phyloP scores from a whole-genome alignment of 2,888 invertebrate species.

The Microplitis manilae region DNA sequence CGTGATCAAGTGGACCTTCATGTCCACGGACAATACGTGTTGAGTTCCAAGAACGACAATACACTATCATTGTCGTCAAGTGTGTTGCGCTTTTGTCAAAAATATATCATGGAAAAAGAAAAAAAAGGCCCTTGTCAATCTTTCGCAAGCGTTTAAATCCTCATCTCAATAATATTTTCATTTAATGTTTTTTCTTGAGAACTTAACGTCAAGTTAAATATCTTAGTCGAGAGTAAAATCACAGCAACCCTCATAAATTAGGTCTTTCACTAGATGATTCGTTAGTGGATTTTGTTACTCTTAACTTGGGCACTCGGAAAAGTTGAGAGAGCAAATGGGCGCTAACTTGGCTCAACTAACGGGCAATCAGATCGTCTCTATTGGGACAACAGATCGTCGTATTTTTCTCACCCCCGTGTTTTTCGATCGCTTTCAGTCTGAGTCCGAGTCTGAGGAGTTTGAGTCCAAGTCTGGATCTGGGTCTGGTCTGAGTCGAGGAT shows the following conservation, averaged over 20 bases:
- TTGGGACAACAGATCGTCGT: constrained; percentile 65
- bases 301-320: background rate
- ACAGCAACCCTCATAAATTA: no score
- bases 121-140: background rate
- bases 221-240: no score
- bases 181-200: background rate
- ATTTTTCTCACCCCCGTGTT: constrained; percentile 32
- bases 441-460: constrained; percentile 30
- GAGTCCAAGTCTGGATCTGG: no score
- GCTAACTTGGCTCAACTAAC: constrained; percentile 60
- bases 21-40: constrained; percentile 68
- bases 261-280: constrained; percentile 19
- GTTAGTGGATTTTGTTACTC: constrained; percentile 9
- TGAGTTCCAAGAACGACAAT: constrained; percentile 65
- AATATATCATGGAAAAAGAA: constrained; percentile 17
- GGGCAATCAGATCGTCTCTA: constrained; percentile 70
- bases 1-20: constrained; percentile 72
- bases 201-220: background rate
- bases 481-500: no score
- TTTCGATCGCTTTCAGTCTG: constrained; percentile 36
- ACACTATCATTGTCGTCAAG: constrained; percentile 60
- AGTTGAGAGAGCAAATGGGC: constrained; percentile 18
- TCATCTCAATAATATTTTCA: background rate
- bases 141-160: background rate
- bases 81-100: constrained; percentile 71